Evolutionary conservation across 1,140 invertebrate genomes (phyloP), one percentile per base, ranked within the genome.

Genomic region (Orussus abietinus): DNA sequence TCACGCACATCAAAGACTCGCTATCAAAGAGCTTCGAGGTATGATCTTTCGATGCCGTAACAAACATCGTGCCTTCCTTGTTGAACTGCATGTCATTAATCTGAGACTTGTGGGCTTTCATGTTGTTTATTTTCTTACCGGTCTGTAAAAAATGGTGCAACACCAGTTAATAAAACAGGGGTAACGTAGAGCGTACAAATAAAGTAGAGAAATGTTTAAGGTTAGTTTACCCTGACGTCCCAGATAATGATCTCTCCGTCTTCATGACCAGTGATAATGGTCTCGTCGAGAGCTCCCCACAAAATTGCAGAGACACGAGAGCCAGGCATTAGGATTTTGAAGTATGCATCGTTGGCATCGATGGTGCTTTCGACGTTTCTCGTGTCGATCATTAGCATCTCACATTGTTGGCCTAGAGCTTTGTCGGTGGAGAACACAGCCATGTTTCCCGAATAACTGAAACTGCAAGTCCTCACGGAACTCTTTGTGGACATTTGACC

Each of bases 21-120:
- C 85, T 83, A 66, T 97, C 93, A 74, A 97, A 98, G 1, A 98
- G 72, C 69, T 95, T 96, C 0, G 95, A 88, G 10, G 93, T 92
- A 45, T 85, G 82, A 74, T 98, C 95, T 71, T 95, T 91, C 1
- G 91, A 96, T 3, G 95, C 92, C 3, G 95, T 95, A 10, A 99
- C 90, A 59, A 98, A 90, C 90, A 97, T 95, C 2, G 89, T 92
- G 12, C 86, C 83, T 68, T 99, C 94, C 59, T 89, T 88, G 26
- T 86, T 91, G 47, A 88, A 78, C 69, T 98, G 95, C 84, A 98
- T 92, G 63, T 98, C 95, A 67, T 95, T 97, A 42, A 99, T 96
- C 50, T 86, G 80, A 29, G 80, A 81, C 1, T 79, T 82, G 65
- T 99, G 96, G 47, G 88, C 90, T 47, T 84, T 82, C 10, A 84